Conservation (phyloP, 2,888 invertebrate species). For the Lasioglossum marginatum region DNA sequence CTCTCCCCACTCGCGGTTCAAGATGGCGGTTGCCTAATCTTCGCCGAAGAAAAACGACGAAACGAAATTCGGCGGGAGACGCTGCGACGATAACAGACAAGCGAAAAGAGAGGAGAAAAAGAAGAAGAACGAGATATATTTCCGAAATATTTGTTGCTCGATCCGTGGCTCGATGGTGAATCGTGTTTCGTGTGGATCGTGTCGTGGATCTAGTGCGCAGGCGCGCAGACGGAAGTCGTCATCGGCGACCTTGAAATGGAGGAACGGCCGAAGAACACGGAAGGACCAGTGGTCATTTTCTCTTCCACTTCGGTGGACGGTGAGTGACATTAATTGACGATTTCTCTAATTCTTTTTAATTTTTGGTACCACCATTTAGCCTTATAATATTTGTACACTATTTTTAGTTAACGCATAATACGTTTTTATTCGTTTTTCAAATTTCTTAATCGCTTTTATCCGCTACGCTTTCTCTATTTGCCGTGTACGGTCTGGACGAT, state of each 20-base stretch:
- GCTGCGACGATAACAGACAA: constrained; percentile 10
- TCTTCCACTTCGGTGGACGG: constrained; percentile 52
- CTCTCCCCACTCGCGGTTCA: constrained; percentile 30
- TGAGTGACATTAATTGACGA: constrained; percentile 46
- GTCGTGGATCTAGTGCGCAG: background rate
- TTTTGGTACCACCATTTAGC: background rate
- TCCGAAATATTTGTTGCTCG: constrained; percentile 48
- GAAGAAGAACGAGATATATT: constrained; percentile 40
- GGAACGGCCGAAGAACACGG: constrained; percentile 61
- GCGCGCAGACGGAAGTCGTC: background rate
- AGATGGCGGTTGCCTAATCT: constrained; percentile 59
- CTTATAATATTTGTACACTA: background rate
- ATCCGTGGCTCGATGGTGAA: constrained; percentile 1
- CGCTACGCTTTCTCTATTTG: background rate
- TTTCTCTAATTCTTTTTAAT: background rate
- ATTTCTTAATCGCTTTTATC: no score
- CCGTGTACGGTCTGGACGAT: no score
- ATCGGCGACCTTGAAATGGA: constrained; percentile 70
- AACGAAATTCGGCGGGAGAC: constrained; percentile 15
- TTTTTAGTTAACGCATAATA: background rate
- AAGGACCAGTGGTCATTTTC: constrained; percentile 38
- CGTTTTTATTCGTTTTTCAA: background rate
- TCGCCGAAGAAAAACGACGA: constrained; percentile 20
- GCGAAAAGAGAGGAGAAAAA: constrained; percentile 26
- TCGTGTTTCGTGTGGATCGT: background rate